Conservation (phyloP, 2,888 invertebrate genomes). For the Dolichomitus sp. region DNA sequence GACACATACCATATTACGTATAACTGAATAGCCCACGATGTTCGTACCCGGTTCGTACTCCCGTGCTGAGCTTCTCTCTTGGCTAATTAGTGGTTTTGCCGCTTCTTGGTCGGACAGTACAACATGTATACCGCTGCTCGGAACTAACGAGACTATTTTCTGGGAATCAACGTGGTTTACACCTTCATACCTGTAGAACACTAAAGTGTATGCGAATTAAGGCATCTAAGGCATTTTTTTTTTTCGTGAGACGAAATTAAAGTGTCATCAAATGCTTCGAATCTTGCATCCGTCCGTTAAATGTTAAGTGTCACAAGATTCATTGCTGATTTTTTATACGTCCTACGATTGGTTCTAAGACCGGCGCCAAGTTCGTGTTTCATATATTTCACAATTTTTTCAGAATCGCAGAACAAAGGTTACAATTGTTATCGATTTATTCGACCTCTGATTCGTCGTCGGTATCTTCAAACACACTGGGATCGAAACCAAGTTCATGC, state of each 20-base stretch:
- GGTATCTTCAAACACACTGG: too few species aligned
- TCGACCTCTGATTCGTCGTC: too few species aligned
- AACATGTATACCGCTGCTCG: slow-evolving; percentile 29
- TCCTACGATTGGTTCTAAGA: too few species aligned
- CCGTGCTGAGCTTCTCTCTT: slow-evolving; percentile 33
- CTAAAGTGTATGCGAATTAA: slow-evolving; percentile 10
- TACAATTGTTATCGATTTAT: too few species aligned
- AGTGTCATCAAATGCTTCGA: neutral
- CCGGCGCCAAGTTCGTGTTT: too few species aligned
- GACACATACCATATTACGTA: neutral
- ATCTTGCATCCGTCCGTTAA: neutral
- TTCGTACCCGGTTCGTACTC: slow-evolving; percentile 3
- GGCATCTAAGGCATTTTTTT: neutral
- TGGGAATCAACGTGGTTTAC: slow-evolving; percentile 31
- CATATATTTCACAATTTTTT: too few species aligned
- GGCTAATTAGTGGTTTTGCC: slow-evolving; percentile 57
- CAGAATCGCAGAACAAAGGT: too few species aligned
- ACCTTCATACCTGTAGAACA: neutral
- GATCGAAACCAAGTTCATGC: too few species aligned
- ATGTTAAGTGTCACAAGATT: too few species aligned
- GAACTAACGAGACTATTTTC: slow-evolving; percentile 53
- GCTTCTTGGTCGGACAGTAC: slow-evolving; percentile 40
- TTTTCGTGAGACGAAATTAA: neutral
- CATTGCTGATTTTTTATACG: too few species aligned
- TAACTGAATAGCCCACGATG: neutral